Conservation (phyloP, 2,113 vertebrate genomes). For the Motacilla alba region DNA sequence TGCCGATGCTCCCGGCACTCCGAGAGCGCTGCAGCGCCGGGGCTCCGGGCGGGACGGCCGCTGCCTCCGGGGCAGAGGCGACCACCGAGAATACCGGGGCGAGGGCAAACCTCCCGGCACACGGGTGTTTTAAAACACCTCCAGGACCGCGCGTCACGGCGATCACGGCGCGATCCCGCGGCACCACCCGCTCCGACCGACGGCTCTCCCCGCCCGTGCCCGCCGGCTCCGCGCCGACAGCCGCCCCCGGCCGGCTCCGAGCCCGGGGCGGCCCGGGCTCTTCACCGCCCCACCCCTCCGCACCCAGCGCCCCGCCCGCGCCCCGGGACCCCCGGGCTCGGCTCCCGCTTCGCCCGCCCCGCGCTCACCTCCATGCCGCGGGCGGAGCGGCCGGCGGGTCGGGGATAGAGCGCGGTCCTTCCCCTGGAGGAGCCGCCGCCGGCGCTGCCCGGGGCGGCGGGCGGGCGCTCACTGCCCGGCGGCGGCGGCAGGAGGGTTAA, state of each 20-base stretch:
- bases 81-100: accelerated
- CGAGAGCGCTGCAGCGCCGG: background rate
- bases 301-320: background rate
- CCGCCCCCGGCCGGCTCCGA: background rate
- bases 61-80: background rate
- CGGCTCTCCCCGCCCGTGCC: background rate
- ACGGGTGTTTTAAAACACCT: background rate
- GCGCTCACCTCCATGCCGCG: background rate
- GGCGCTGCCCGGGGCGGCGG: background rate
- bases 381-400: background rate
- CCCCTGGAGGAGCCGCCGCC: background rate
- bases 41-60: background rate
- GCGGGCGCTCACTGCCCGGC: background rate
- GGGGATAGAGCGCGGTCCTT: background rate
- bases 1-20: background rate
- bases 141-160: background rate
- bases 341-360: background rate
- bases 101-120: background rate
- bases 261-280: background rate
- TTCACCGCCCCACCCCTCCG: background rate
- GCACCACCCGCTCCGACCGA: background rate
- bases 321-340: background rate
- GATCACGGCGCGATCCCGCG: background rate
- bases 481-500: background rate
- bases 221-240: background rate